These are phyloP conservation scores for Progne subis DNA, from an alignment of 2,113 vertebrate genomes.

Conservation along the genomic window DNA sequence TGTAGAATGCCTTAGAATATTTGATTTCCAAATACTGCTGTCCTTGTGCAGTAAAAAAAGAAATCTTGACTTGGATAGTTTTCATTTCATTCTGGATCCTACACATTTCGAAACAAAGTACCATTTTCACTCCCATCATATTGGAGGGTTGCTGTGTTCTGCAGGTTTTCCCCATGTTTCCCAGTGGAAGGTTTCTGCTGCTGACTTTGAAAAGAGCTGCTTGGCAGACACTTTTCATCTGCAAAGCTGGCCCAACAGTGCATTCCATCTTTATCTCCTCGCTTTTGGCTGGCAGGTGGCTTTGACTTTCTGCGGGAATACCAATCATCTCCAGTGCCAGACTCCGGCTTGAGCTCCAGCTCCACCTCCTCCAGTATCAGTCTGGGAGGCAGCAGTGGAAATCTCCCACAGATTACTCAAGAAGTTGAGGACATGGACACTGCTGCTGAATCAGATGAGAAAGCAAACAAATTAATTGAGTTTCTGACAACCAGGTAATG, in stretches of 20 bases:
- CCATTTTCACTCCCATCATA: neutral
- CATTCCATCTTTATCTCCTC: constrained; percentile 45
- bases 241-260: neutral
- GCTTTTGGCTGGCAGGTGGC: constrained; percentile 76
- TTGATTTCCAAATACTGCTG: neutral
- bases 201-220: neutral
- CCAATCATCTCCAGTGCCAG: constrained; percentile 90
- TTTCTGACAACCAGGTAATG: constrained; percentile 95
- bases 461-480: constrained; percentile 96
- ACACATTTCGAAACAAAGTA: neutral
- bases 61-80: neutral
- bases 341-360: constrained; percentile 94
- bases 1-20: neutral
- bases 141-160: neutral
- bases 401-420: constrained; percentile 91
- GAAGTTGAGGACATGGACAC: constrained; percentile 89
- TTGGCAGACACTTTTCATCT: neutral
- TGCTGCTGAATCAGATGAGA: constrained; percentile 86
- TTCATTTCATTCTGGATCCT: neutral
- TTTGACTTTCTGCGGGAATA: constrained; percentile 95
- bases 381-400: constrained; percentile 92
- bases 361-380: constrained; percentile 97
- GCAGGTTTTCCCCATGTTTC: neutral
- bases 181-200: neutral
- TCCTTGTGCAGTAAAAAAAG: neutral